A percentile compares a stretch with the other conserved stretches of the same genome.
Evolutionary conservation across 2,113 vertebrate species (phyloP).

Genomic region (Brachypodius melanocephalos): DNA sequence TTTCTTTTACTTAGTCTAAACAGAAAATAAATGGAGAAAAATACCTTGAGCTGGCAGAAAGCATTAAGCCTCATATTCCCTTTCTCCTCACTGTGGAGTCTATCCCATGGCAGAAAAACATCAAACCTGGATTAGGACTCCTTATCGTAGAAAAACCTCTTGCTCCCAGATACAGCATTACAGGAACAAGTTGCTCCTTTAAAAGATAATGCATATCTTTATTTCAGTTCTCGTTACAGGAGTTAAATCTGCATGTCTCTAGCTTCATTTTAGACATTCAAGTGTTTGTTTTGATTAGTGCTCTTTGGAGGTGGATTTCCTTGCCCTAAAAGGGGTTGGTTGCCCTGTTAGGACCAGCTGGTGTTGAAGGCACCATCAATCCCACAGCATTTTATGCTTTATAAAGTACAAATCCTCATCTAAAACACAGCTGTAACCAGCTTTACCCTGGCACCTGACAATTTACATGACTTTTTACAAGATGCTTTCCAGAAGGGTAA

Average conservation of each 20-base stretch:
- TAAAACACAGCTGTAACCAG: neutral
- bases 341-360: neutral
- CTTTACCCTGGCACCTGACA: neutral
- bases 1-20: neutral
- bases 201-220: neutral
- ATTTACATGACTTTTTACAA: neutral
- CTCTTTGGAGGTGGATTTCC: neutral
- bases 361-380: neutral
- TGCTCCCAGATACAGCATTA: neutral
- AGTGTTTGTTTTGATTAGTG: neutral
- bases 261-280: neutral
- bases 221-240: neutral
- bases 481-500: neutral
- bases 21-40: neutral
- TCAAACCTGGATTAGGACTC: neutral
- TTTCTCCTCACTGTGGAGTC: neutral
- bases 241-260: neutral
- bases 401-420: neutral
- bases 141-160: neutral
- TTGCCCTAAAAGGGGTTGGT: neutral
- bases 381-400: neutral
- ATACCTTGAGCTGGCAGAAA: rapidly evolving
- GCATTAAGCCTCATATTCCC: neutral
- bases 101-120: neutral
- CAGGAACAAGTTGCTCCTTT: neutral